phyloP scores from a whole-genome alignment of 2,888 invertebrate species.

The Cheilosia grossa region DNA sequence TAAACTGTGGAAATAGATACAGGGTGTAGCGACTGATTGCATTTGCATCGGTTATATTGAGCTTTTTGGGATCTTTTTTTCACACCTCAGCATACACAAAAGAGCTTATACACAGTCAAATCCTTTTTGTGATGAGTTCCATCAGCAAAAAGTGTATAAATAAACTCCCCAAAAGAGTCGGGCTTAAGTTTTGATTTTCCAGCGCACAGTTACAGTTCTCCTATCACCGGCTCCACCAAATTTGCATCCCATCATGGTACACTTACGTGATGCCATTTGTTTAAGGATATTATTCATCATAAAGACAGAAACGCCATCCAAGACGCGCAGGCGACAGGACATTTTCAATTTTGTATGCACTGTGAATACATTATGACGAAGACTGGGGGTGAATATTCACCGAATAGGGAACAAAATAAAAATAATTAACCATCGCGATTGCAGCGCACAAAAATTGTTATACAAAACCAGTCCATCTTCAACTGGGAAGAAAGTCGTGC shows the following conservation, averaged over 20 bases:
- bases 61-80: no score
- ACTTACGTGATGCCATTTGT: slow-evolving; percentile 73
- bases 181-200: slow-evolving; percentile 37
- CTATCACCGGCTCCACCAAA: slow-evolving; percentile 51
- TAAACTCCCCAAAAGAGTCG: neutral
- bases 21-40: no score
- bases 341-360: slow-evolving; percentile 74
- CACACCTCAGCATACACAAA: no score
- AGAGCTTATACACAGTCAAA: no score
- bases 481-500: slow-evolving; percentile 2
- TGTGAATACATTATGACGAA: slow-evolving; percentile 65
- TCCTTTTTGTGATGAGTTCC: no score
- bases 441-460: slow-evolving; percentile 9
- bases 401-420: slow-evolving; percentile 31
- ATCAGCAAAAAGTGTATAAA: no score
- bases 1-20: neutral
- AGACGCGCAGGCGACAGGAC: slow-evolving; percentile 49
- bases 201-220: slow-evolving; percentile 25
- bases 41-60: no score
- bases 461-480: slow-evolving; percentile 13
- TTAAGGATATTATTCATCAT: slow-evolving; percentile 71
- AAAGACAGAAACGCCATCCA: slow-evolving; percentile 24
- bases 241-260: slow-evolving; percentile 72
- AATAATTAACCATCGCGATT: slow-evolving; percentile 55
- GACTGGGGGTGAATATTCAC: slow-evolving; percentile 27